Conservation (phyloP, 2,113 vertebrate genomes). For the Choloepus hoffmanni region DNA sequence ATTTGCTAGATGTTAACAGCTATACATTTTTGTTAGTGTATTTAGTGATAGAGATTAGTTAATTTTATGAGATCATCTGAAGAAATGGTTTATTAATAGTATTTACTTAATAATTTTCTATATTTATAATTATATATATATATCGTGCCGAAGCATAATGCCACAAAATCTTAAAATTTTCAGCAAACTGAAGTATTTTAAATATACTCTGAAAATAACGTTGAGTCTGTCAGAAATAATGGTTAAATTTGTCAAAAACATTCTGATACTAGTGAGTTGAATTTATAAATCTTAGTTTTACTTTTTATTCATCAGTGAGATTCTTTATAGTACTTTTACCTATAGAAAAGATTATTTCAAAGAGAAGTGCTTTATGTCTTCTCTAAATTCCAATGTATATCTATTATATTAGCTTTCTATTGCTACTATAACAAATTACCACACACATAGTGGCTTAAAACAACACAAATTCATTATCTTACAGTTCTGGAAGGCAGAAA, state of each 20-base stretch:
- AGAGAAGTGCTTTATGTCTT: neutral
- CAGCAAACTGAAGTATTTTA: neutral
- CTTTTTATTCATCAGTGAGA: neutral
- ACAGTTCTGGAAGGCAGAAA: neutral
- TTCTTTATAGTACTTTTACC: neutral
- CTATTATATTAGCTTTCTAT: neutral
- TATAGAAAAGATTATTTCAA: neutral
- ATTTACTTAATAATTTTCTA: slow-evolving; percentile 3
- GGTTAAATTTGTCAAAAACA: slow-evolving; percentile 18
- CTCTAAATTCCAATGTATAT: neutral
- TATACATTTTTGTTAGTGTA: neutral
- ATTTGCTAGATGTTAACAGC: slow-evolving; percentile 18
- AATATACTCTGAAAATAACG: neutral
- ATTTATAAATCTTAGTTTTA: slow-evolving; percentile 11
- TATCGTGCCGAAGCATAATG: neutral
- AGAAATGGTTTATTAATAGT: neutral
- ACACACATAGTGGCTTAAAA: neutral
- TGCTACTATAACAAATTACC: neutral
- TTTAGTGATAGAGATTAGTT: neutral
- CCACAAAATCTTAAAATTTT: neutral
- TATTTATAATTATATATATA: neutral
- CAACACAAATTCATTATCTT: neutral
- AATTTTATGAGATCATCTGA: neutral
- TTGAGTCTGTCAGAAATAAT: neutral
- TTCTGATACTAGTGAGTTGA: slow-evolving; percentile 4